Percentiles rank a stretch among this genome's conserved stretches.
Evolutionary conservation across 2,113 vertebrate species (phyloP).

Genomic region (Ctenodactylus gundi): DNA sequence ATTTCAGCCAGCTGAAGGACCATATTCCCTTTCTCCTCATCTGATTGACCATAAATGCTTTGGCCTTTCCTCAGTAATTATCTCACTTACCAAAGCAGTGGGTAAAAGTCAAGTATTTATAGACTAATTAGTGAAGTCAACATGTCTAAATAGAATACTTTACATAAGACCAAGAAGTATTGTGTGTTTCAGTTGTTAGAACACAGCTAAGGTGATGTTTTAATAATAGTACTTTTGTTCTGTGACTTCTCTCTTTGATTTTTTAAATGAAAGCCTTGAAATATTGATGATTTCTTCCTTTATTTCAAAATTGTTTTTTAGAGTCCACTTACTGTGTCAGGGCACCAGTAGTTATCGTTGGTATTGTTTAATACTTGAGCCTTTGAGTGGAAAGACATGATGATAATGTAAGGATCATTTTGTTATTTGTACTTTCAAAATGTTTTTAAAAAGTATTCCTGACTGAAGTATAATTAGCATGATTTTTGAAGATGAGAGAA

Average conservation of each 20-base stretch:
- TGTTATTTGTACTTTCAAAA: constrained; percentile 33
- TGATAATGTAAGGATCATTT: background rate
- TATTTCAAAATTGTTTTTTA: background rate
- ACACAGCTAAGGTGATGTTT: background rate
- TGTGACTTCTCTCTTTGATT: background rate
- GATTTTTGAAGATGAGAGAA: background rate
- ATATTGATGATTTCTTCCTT: background rate
- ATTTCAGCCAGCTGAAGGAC: constrained; percentile 84
- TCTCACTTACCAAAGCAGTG: constrained; percentile 80
- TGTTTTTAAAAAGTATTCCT: background rate
- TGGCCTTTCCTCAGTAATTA: constrained; percentile 85
- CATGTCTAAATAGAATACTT: constrained; percentile 72
- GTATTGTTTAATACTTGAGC: background rate
- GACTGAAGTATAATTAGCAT: background rate
- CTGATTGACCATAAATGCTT: constrained; percentile 88
- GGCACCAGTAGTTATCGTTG: background rate
- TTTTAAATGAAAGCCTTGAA: constrained; percentile 52
- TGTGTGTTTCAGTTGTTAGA: background rate
- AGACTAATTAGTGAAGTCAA: constrained; percentile 84
- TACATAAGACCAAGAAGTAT: constrained; percentile 46
- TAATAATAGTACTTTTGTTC: constrained; percentile 46
- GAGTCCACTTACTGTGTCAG: background rate
- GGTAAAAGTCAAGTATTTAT: constrained; percentile 84
- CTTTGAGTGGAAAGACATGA: background rate
- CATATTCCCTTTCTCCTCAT: constrained; percentile 82